These are phyloP conservation scores for Drosophila sproati DNA, from an alignment of 1,140 invertebrate species.

Conservation along the genomic window DNA sequence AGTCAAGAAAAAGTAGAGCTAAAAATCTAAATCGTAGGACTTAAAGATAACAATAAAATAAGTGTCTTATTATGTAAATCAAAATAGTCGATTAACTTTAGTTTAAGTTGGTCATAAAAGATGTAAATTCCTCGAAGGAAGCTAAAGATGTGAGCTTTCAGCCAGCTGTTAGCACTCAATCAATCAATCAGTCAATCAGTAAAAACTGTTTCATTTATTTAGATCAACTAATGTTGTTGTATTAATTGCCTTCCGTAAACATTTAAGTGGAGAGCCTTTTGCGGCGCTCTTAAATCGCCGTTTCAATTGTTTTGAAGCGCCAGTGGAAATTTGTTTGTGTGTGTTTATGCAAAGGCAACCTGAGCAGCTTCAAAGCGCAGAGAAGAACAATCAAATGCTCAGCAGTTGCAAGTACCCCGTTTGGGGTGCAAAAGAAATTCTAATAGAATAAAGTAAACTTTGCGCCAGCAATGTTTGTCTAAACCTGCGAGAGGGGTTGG, in stretches of 20 bases:
- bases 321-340: not conserved
- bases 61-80: no score
- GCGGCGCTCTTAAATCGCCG: not conserved
- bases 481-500: slow-evolving; percentile 4
- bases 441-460: slow-evolving; percentile 52
- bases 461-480: slow-evolving; percentile 12
- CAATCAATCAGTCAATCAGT: not conserved
- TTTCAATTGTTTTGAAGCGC: not conserved
- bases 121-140: no score
- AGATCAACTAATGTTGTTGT: not conserved
- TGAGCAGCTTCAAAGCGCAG: not conserved
- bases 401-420: slow-evolving; percentile 9
- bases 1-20: not conserved
- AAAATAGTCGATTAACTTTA: no score
- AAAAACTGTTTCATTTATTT: not conserved
- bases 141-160: no score
- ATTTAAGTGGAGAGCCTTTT: not conserved
- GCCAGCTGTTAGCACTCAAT: not conserved
- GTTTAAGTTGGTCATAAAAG: no score
- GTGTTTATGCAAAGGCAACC: not conserved
- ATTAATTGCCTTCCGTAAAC: not conserved
- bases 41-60: no score
- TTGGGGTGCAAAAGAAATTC: slow-evolving; percentile 33
- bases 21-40: no score
- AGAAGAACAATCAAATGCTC: slow-evolving; percentile 37